Evolutionary conservation across 2,113 vertebrate genomes (phyloP).

Genomic region (Sinocyclocheilus anophthalmus): DNA sequence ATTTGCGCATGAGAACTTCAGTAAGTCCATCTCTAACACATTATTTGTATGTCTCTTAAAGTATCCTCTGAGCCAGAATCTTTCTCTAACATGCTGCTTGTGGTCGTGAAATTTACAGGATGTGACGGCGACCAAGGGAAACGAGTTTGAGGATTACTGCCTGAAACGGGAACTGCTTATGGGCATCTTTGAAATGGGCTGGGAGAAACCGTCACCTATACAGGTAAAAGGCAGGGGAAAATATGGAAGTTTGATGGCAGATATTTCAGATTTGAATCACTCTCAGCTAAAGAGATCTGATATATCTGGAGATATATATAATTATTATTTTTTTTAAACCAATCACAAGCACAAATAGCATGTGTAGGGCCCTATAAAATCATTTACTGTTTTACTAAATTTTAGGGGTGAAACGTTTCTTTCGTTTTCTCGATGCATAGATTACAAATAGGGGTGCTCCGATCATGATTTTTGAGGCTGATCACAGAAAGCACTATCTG

Average conservation of each 20-base stretch:
- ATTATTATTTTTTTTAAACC: neutral
- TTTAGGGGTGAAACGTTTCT: no score
- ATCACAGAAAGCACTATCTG: no score
- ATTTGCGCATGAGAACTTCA: slow-evolving; percentile 98
- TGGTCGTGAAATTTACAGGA: slow-evolving; percentile 77
- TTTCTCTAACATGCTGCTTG: neutral
- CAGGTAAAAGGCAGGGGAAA: slow-evolving; percentile 77
- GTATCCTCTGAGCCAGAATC: neutral
- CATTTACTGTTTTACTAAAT: no score
- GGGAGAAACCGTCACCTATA: slow-evolving; percentile 99
- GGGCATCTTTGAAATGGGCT: slow-evolving; percentile 99
- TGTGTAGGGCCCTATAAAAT: no score
- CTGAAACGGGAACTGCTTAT: slow-evolving; percentile 98
- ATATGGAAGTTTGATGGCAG: neutral
- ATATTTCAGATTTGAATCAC: neutral
- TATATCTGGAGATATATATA: neutral
- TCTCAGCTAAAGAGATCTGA: neutral
- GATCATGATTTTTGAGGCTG: no score
- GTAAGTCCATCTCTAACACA: slow-evolving; percentile 70
- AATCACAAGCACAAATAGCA: no score
- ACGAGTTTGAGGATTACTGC: slow-evolving; percentile 99
- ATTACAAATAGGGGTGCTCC: no score
- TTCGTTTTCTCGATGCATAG: no score
- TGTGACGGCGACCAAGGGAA: slow-evolving; percentile 99
- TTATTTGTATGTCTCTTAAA: neutral